Base-by-base conservation (phyloP, 2,797 vertebrate species). In the Gymnoscopelus microlampas region DNA sequence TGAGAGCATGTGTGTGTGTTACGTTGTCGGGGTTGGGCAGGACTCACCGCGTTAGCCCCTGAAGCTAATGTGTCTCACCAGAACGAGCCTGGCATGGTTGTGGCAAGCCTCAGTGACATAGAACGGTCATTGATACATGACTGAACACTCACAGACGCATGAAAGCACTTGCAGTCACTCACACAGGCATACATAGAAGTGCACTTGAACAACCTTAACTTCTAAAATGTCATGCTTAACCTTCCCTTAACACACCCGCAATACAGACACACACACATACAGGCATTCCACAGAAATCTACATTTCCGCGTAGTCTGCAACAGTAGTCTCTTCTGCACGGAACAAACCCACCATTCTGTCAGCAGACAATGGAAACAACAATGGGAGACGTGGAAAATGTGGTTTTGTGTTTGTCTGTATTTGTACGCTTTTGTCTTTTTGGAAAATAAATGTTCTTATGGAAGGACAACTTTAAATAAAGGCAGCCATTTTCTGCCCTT, bases 231-330 rank as follows among this genome's bases (percentile, higher is more conserved):
- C 72, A 65, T 71, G 68, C 44, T 61, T 64, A 48, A 68, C 12
- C 49, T 70, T 48, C 56, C 6, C 53, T 6, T 47, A 19, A 35
- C 64, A 48, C 59, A 60, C 9, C 9, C 39, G 39, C 39, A 44
- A 7, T 44, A 61, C 23, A 24, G 12, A 63, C 50, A 63, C 14
- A 29, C 13, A 63, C 13, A 53, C 19, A 13, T 19, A 71, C 35
- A 32, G 53, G 62, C 56, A 51, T 50, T 63, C 66, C 57, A 53
- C 13, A 65, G n/a, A 70, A 35, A 50, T 77, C 66, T 82, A 73
- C 35, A 39, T 85, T 84, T 81, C 61, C 68, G 65, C 80, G 74
- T 65, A 23, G 63, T 81, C 72, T 74, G 80, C 54, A 53, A 13
- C 51, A 44, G 26, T 32, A 26, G 8, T 4, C 39, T 23, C 63